Base-by-base conservation (phyloP, 2,113 vertebrate species). In the Camelus dromedarius region DNA sequence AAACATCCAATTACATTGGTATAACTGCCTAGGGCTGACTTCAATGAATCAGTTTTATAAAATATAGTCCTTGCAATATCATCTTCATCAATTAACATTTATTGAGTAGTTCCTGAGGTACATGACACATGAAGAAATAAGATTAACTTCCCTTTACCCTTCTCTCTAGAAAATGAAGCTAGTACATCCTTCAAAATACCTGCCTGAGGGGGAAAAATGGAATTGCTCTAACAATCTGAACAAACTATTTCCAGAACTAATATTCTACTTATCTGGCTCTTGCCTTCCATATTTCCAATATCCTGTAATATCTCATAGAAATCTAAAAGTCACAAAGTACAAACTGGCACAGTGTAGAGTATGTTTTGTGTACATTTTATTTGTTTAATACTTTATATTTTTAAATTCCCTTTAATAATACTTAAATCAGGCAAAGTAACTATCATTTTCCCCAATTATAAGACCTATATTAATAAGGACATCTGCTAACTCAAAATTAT, bases 211-310 rank as follows among this genome's bases (percentile, higher is more conserved):
- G 35, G 10, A 6, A 11, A 80, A 82, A 89, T 86, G 77, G 52
- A 95, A 81, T 85, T 97, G 88, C 66, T 97, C 28, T 97, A 85
- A 97, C 96, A 97, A 92, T 54, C 88, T 85, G 84, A 94, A 81
- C 80, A 96, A 97, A 97, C 94, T 96, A 94, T 89, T 94, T 97
- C 72, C 76, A 93, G 89, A 97, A 94, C 80, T 95, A 97, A 97
- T 95, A 97, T 97, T 93, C 93, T 64, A 97, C 92, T 91, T 97
- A 92, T 80, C 81, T 95, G 89, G 16, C 35, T 96, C 50, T 83
- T 73, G 28, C 69, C 46, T 95, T 91, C 69, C 46, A n/a, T 69
- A 69, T 84, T 93, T 97, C 86, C 90, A 95, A 72, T 69, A 91
- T 87, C 50, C 86, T 95, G 16, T 69, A 89, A 94, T 96, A n/a